Evolutionary conservation across 2,888 invertebrate genomes (phyloP).

Genomic region (Ypsolopha scabrella): DNA sequence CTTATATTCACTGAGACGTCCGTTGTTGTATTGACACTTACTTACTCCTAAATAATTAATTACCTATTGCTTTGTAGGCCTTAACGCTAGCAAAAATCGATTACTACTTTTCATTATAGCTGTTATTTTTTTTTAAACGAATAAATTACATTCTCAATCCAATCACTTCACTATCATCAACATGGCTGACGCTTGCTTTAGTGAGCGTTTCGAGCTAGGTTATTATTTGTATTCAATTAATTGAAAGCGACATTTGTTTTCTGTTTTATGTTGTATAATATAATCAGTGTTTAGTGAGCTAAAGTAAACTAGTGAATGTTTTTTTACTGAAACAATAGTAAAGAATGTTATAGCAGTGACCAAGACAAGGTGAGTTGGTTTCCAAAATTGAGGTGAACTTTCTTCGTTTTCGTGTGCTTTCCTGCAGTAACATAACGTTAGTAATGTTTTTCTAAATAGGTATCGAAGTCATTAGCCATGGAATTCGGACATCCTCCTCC

Average conservation of each 20-base stretch:
- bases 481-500: constrained; percentile 63
- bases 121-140: no score
- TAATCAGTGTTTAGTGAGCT: neutral
- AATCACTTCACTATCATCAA: constrained; percentile 5
- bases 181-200: constrained; percentile 5
- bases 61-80: constrained; percentile 1
- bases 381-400: neutral
- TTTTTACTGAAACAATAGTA: constrained; percentile 24
- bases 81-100: constrained; percentile 5
- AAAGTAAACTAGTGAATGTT: neutral
- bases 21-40: no score
- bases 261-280: neutral
- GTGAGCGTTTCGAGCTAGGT: neutral
- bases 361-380: constrained; percentile 29
- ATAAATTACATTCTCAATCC: no score
- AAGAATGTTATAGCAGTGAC: constrained; percentile 45
- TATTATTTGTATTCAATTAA: no score
- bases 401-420: constrained; percentile 3
- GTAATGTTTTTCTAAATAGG: constrained; percentile 55
- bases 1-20: no score
- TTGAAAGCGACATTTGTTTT: neutral
- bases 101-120: no score
- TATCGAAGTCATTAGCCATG: constrained; percentile 55
- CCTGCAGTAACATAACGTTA: neutral
- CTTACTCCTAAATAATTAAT: no score